Evolutionary conservation across 2,888 invertebrate genomes (phyloP).

Genomic region (Trimorus sp.): DNA sequence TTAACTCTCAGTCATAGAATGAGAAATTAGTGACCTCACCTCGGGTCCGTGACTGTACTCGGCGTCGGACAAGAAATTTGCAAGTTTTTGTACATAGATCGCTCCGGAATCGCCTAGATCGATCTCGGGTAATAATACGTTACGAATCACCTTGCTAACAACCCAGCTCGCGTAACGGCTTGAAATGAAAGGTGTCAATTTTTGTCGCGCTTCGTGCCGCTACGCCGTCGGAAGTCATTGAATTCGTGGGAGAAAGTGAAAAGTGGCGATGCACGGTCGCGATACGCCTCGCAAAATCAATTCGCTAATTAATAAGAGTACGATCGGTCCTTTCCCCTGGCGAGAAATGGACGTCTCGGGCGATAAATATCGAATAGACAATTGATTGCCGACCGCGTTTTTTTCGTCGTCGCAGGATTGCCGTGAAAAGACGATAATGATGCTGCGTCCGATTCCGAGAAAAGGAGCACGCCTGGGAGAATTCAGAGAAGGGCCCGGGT

Average conservation of each 20-base stretch:
- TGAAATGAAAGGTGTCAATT: constrained; percentile 33
- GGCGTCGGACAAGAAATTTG: no score
- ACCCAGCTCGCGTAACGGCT: constrained; percentile 49
- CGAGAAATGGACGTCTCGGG: no score
- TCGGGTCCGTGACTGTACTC: no score
- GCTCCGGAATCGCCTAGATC: constrained; percentile 78
- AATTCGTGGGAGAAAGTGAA: constrained; percentile 31
- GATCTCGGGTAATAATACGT: constrained; percentile 75
- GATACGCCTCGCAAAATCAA: constrained; percentile 20
- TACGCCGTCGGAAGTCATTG: constrained; percentile 1
- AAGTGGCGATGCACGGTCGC: neutral
- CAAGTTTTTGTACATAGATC: constrained; percentile 76
- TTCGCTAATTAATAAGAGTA: constrained; percentile 15
- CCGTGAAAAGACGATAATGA: constrained; percentile 59
- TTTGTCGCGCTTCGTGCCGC: constrained; percentile 21
- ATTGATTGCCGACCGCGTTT: constrained; percentile 42
- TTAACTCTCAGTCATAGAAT: no score
- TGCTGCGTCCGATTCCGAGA: constrained; percentile 49
- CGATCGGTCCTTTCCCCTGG: no score
- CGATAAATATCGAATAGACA: constrained; percentile 8
- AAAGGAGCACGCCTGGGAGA: constrained; percentile 37
- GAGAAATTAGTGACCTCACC: constrained; percentile 29
- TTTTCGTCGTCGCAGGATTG: constrained; percentile 25
- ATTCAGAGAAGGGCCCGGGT: constrained; percentile 39
- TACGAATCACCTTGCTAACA: constrained; percentile 69